Conservation (phyloP, 2,797 vertebrate species). For the Etheostoma perlongum region DNA sequence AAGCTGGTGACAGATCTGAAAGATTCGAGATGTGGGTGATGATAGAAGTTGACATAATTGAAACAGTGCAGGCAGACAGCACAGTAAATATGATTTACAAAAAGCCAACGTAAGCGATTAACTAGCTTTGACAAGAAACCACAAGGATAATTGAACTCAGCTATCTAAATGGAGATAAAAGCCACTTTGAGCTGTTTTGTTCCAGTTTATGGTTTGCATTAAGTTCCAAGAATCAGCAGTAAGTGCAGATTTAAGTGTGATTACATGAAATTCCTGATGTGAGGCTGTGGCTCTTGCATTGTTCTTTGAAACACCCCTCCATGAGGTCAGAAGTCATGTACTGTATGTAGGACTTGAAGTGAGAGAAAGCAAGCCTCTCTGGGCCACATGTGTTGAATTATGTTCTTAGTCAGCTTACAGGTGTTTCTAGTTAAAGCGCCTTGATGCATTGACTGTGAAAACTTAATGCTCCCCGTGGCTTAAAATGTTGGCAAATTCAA, state of each 20-base stretch:
- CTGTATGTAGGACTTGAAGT: constrained; percentile 63
- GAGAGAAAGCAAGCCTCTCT: constrained; percentile 35
- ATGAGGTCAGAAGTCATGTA: constrained; percentile 62
- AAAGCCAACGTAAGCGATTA: constrained; percentile 45
- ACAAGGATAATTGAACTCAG: constrained; percentile 54
- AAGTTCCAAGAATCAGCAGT: constrained; percentile 53
- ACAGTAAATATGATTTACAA: constrained; percentile 5
- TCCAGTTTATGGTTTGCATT: constrained; percentile 59
- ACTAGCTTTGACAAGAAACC: constrained; percentile 58
- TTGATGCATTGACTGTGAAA: constrained; percentile 82
- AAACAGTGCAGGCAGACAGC: constrained; percentile 22
- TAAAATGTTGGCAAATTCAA: constrained; percentile 75
- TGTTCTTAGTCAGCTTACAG: constrained; percentile 67
- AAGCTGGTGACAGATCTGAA: constrained; percentile 7
- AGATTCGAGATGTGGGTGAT: constrained; percentile 5
- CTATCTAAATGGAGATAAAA: constrained; percentile 71
- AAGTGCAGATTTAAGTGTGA: constrained; percentile 47
- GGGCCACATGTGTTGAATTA: constrained; percentile 78
- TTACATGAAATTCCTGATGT: constrained; percentile 50
- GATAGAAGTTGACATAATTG: constrained; percentile 21
- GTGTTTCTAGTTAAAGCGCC: constrained; percentile 82
- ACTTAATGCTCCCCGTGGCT: constrained; percentile 70
- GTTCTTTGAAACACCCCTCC: constrained; percentile 51
- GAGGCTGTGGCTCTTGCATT: constrained; percentile 46
- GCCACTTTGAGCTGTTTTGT: constrained; percentile 34